These are phyloP conservation scores for Eulemur macaco DNA, from an alignment of 2,113 vertebrate genomes.

Conservation along the genomic window DNA sequence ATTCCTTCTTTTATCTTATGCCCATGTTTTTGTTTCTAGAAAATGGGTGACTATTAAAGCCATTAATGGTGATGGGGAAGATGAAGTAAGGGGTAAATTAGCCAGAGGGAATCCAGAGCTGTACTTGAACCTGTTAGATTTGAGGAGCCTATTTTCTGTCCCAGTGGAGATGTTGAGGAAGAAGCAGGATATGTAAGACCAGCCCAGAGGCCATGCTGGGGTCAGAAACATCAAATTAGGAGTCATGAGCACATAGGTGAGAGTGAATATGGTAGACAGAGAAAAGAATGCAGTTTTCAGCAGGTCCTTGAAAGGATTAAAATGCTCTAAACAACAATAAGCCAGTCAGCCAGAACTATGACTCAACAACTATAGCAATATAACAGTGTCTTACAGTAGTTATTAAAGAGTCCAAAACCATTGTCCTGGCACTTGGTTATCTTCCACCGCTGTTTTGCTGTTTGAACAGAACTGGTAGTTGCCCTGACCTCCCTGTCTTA, in stretches of 20 bases:
- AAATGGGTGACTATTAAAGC: neutral
- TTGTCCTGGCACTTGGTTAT: neutral
- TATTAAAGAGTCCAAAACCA: neutral
- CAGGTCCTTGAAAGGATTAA: neutral
- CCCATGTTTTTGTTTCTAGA: neutral
- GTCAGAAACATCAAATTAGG: neutral
- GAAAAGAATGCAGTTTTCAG: neutral
- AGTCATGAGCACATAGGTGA: neutral
- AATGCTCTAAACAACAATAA: neutral
- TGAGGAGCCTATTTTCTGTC: neutral
- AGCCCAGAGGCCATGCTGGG: neutral
- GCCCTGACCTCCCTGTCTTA: neutral
- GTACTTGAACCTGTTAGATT: neutral
- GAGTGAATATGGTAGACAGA: neutral
- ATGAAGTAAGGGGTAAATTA: neutral
- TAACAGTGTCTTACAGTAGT: neutral
- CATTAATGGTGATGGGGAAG: neutral
- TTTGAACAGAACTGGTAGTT: neutral
- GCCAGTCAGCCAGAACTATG: neutral
- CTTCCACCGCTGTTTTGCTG: neutral
- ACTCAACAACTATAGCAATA: neutral
- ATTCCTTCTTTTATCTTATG: neutral
- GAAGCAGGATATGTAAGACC: neutral
- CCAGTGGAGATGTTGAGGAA: neutral
- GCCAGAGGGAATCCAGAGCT: neutral